Evolutionary conservation across 2,888 invertebrate species (phyloP).

Genomic region (Nowickia ferox): DNA sequence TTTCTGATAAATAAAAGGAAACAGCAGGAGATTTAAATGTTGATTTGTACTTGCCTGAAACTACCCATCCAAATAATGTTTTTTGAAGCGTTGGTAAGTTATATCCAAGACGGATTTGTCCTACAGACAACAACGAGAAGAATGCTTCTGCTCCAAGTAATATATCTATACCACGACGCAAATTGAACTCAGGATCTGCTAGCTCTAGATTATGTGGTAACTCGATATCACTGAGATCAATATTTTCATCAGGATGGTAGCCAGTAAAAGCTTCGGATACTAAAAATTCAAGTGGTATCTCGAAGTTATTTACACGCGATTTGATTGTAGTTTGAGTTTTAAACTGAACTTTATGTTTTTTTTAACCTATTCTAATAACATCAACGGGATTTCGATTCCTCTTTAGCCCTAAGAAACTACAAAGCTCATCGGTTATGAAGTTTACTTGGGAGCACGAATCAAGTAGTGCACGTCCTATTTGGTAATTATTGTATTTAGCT

Average conservation of each 20-base stretch:
- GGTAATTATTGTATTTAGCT: too few species aligned
- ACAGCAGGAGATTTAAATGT: neutral
- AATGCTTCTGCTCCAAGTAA: constrained; percentile 57
- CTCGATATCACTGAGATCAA: constrained; percentile 17
- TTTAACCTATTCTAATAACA: constrained; percentile 33
- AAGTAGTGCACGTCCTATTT: too few species aligned
- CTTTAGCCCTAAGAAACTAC: constrained; percentile 3
- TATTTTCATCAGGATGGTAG: constrained; percentile 51
- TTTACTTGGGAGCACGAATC: too few species aligned
- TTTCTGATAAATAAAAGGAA: neutral
- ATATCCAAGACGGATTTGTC: constrained; percentile 30
- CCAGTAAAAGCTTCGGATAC: constrained; percentile 29
- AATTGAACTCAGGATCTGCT: constrained; percentile 65
- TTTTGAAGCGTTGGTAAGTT: constrained; percentile 64
- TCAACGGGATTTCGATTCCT: constrained; percentile 18
- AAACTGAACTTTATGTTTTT: constrained; percentile 18
- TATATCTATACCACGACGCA: constrained; percentile 49
- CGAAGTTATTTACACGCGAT: constrained; percentile 46
- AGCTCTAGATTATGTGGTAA: constrained; percentile 49
- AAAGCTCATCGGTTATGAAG: neutral
- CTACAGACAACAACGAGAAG: constrained; percentile 35
- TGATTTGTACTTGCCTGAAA: constrained; percentile 33
- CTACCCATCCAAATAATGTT: constrained; percentile 54
- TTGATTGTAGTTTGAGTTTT: constrained; percentile 46
- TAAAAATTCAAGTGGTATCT: constrained; percentile 41